These are phyloP conservation scores for Chalcosyrphus nemorum DNA, from an alignment of 2,888 invertebrate genomes.

Conservation along the genomic window DNA sequence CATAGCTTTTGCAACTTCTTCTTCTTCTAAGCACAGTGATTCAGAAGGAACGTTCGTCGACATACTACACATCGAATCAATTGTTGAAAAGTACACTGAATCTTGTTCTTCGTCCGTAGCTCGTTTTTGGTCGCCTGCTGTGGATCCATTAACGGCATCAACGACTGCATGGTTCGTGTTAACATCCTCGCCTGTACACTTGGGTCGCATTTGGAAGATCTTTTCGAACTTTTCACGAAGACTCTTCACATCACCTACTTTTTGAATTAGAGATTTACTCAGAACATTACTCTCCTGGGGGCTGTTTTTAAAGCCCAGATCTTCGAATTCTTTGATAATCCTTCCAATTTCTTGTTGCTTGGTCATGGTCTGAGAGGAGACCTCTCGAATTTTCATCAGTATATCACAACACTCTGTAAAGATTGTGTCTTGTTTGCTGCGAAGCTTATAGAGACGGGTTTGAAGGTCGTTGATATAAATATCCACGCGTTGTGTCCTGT, in stretches of 20 bases:
- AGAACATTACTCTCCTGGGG: background rate
- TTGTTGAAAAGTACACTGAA: slow-evolving; percentile 10
- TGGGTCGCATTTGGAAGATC: background rate
- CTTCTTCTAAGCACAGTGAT: background rate
- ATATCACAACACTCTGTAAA: slow-evolving; percentile 75
- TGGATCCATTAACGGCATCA: background rate
- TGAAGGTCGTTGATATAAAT: slow-evolving; percentile 75
- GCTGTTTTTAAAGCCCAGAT: background rate
- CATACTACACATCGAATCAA: slow-evolving; percentile 37
- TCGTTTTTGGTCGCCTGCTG: background rate
- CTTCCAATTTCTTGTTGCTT: slow-evolving; percentile 42
- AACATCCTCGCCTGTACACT: background rate
- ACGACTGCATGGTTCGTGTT: background rate
- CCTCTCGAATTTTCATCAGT: slow-evolving; percentile 76
- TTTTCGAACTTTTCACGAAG: slow-evolving; percentile 44
- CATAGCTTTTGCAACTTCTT: background rate
- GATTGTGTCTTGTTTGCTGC: slow-evolving; percentile 74
- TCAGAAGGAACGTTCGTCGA: background rate
- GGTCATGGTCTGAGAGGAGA: slow-evolving; percentile 58
- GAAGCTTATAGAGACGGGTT: slow-evolving; percentile 74
- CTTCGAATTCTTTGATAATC: slow-evolving; percentile 47
- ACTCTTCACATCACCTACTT: slow-evolving; percentile 29
- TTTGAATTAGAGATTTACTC: background rate
- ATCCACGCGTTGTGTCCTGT: slow-evolving; percentile 34
- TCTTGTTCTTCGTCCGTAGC: background rate